Evolutionary conservation across 1,140 invertebrate genomes (phyloP), one percentile per base, ranked within the genome.

Genomic region (Helicorthomorpha holstii): DNA sequence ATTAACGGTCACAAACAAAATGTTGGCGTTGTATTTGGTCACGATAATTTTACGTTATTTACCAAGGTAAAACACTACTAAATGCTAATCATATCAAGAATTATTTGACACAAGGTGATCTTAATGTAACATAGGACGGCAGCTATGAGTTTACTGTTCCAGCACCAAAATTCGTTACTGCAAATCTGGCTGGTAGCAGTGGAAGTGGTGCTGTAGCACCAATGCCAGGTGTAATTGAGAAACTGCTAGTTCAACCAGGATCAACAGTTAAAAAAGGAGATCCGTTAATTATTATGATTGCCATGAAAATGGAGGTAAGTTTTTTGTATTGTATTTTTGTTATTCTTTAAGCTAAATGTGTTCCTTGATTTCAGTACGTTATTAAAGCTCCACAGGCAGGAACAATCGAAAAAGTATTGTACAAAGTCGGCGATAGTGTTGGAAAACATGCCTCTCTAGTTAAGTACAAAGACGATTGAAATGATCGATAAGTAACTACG

Each of bases 281-380:
- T 64, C 77, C 86, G 1, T 66, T 97, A 0, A 76, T 93, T 38
- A 82, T 93, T 42, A 81, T 96, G 61, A 89, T 93, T 54, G 95
- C 95, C 7, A 99, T 99, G 95, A 99, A 98, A 75, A 99, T 99
- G 95, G 95, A 99, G 74, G 81, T 82, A 67, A 68, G 64, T 61
- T 29, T 43, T n/a, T 22, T 19, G 54, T 48, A 10, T 43, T 14
- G 14, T 26, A 38, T 14, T 25, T 7, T 4, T 4, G 14, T 43
- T 50, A 7, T 21, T 12, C 7, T 19, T 26, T 23, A 7, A 7
- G 25, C 7, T 49, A 49, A 4, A 7, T 50, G 4, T 4, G 4
- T 24, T 46, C 27, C 49, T 60, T 60, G 38, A 59, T 73, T 70
- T 48, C 62, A 82, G 78, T 82, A 93, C 67, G 78, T 92, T 1